Base-by-base conservation (phyloP, 1,140 invertebrate genomes). In the Lordiphosa collinella region DNA sequence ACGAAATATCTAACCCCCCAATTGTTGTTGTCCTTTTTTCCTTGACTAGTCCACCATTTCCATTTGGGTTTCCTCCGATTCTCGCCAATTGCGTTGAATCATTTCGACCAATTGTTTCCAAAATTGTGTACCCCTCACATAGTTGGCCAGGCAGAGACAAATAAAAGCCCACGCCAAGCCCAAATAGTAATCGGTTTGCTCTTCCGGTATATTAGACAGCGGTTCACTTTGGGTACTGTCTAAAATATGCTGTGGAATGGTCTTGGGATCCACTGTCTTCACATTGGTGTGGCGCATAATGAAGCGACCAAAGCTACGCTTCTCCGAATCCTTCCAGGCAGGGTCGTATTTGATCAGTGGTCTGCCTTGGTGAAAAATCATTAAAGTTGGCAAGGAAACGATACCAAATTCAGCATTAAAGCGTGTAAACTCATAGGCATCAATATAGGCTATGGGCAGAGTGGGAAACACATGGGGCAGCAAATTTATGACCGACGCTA, bases 331-430 rank as follows among this genome's bases (percentile, higher is more conserved):
- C 63, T 95, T 97, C 90, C 50, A 54, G 8, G 63, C 36, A 0
- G 74, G 51, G 25, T 79, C 75, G 48, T 75, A 75, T 35, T 75
- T 82, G 16, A 80, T 53, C 0, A 80, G 41, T 1, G 96, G 93
- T 85, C 95, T 93, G 0, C 96, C 96, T 90, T 98, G 98, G 86
- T 99, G 97, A 75, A 98, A 96, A 49, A 99, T 91, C 89, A 98
- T 92, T 8, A 99, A 88, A 31, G 96, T 97, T 34, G 97, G 97
- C 16, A 98, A 94, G 12, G 96, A 96, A n/a, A 97, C 94, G 62
- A 98, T 95, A 12, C 97, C 97, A 91, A 96, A 97, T 79, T 96
- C 94, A 0, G 96, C 95, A 90, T 98, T 98, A 29, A 97, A 94
- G 40, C 94, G 93, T 67, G 94, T 94, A 85, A 96, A 94, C 80